Evolutionary conservation across 2,797 vertebrate genomes (phyloP), one percentile per base, ranked within the genome.

Genomic region (Ptychobarbus kaznakovi): DNA sequence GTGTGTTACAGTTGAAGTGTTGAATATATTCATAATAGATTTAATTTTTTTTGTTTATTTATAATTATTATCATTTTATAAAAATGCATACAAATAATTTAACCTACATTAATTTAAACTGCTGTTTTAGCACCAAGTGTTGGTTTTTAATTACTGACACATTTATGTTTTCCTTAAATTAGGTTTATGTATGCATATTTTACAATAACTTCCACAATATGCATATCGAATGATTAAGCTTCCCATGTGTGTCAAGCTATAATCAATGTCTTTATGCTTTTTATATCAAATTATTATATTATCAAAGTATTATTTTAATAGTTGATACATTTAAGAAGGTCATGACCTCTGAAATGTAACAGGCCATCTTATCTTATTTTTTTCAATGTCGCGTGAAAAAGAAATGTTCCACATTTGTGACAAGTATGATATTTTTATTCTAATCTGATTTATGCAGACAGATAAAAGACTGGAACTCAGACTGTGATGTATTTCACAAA

Each of bases 401-500:
- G 22, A 46, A 46, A 13, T 72, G 13, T 46, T 16, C 13, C 42
- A 46, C 25, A 46, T 46, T 73, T 73, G 72, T 74, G 44, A 35
- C 16, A 53, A 73, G 10, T 35, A 46, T 1, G 2, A 28, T 53
- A 35, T 75, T 42, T 78, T 78, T 78, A 25, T 63, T 51, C 0
- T 63, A 20, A 20, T n/a, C 20, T 46, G 25, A 61, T 46, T 22
- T 44, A 53, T 44, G n/a, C 9, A 63, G 25, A 2, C 25, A 40
- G 8, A 32, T 75, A 4, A 65, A 83, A 63, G 20, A 22, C 38
- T 1, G 1, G 13, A 83, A 5, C 25, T 44, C 8, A 51, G 35
- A 72, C 25, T 78, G 18, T 56, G 49, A 51, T 75, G 8, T 44
- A 32, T 80, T 66, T 80, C 32, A 46, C 53, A 16, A 25, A 81